These are phyloP conservation scores for Bujurquina vittata DNA, from an alignment of 2,113 vertebrate species.

Conservation along the genomic window DNA sequence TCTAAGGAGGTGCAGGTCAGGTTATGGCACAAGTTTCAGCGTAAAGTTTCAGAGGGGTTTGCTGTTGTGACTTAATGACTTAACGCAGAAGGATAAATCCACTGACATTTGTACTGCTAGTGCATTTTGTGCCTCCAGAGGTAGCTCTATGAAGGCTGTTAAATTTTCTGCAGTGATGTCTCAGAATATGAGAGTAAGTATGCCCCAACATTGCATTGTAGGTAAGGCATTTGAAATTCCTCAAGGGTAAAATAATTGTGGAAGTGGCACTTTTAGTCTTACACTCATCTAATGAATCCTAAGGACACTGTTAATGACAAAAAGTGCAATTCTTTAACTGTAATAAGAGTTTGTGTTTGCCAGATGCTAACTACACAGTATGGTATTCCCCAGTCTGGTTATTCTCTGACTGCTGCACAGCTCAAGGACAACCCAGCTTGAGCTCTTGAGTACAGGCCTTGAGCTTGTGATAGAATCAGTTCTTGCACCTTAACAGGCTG, in stretches of 20 bases:
- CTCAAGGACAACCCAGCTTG: not conserved
- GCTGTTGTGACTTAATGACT: not conserved
- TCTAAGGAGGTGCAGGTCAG: not conserved
- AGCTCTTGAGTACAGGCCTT: not conserved
- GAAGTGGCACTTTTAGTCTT: not conserved
- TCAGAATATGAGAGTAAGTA: not conserved
- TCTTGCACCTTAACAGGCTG: constrained; percentile 20
- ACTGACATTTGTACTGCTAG: not conserved
- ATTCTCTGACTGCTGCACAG: not conserved
- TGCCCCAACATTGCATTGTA: no score
- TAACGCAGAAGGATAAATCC: not conserved
- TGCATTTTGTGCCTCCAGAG: no score
- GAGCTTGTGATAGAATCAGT: not conserved
- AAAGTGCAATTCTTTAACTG: accelerated
- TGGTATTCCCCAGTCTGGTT: not conserved
- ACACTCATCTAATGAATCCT: not conserved
- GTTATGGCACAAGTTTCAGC: not conserved
- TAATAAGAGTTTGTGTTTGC: not conserved
- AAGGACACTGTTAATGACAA: not conserved
- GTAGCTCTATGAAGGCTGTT: not conserved
- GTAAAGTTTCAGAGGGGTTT: not conserved
- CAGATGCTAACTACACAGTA: not conserved
- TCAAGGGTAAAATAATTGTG: no score
- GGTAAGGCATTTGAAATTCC: not conserved
- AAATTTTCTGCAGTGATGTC: not conserved